Percentiles rank a stretch among this genome's conserved stretches.
Evolutionary conservation across 92 coral and sea anemone genomes (phyloP).

Genomic region (Palythoa grandis): DNA sequence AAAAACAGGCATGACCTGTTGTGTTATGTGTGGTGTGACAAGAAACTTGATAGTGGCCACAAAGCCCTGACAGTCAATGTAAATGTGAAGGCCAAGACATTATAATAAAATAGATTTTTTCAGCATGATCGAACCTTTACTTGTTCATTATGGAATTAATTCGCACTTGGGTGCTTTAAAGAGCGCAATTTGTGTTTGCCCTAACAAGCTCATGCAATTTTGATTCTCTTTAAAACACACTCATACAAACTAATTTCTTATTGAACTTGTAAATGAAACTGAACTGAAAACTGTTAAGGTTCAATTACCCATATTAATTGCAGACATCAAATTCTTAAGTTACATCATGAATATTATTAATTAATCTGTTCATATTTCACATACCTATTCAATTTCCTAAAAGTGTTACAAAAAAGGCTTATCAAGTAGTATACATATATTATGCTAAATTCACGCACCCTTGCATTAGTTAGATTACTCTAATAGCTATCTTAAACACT

Average conservation of each 20-base stretch:
- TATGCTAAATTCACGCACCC: constrained; percentile 3
- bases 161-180: constrained; percentile 16
- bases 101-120: constrained; percentile 15
- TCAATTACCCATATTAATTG: not conserved
- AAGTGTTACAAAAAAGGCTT: not conserved
- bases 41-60: constrained; percentile 28
- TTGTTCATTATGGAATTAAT: constrained; percentile 29
- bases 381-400: constrained; percentile 1
- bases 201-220: constrained; percentile 20
- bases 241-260: constrained; percentile 15
- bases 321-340: constrained; percentile 9
- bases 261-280: constrained; percentile 2
- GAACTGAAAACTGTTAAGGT: constrained; percentile 6
- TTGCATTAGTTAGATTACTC: constrained; percentile 18
- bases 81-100: constrained; percentile 17
- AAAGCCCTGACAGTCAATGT: constrained; percentile 18
- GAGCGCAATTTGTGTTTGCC: constrained; percentile 26
- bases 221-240: constrained; percentile 41
- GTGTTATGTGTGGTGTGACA: constrained; percentile 21
- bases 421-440: not conserved
- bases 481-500: constrained; percentile 27
- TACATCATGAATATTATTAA: not conserved
- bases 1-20: not conserved
- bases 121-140: constrained; percentile 28
- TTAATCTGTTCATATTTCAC: constrained; percentile 1